Evolutionary conservation across 2,888 invertebrate genomes (phyloP), one percentile per base, ranked within the genome.

Genomic region (Timandra comae): DNA sequence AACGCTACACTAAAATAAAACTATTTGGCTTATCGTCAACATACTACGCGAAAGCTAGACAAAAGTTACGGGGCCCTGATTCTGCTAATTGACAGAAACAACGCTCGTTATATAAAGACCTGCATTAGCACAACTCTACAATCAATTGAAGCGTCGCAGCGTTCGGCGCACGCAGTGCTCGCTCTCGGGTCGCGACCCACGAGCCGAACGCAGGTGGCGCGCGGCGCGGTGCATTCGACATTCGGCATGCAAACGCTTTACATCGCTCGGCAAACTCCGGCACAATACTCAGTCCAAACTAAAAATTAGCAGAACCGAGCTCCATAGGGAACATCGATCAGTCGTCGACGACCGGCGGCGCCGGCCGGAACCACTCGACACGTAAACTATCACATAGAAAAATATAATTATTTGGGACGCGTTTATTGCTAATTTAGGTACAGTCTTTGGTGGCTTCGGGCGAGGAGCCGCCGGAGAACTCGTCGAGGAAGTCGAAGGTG

Each of bases 401-500:
- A 76, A 76, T 76, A 75, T 71, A 74, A 63, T 60, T 53, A 67
- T 73, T 62, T 69, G 59, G 64, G 70, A 60, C 63, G 62, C 67
- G 55, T 64, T 66, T 71, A 75, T 70, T 68, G 70, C 72, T 75
- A 71, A 61, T 59, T 55, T 65, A 72, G 63, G 67, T 70, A 72
- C 78, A 79, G 79, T 81, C 76, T 75, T 77, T 80, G 80, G 79
- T 65, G 58, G 69, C 69, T 47, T 69, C 81, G 56, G 80, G 81
- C 41, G 78, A 69, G 41, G 78, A 72, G 44, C 69, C 72, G 46
- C 63, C 75, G 56, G 86, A 78, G 55, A 91, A 75, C 58, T 91
- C 91, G 74, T 93, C 91, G 55, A 93, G 88, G 86, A 93, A 93
- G 82, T 93, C 93, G 82, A 93, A 93, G 56, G 89, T 90, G 43